Conservation (phyloP, 2,113 vertebrate species). For the Phalacrocorax carbo region DNA sequence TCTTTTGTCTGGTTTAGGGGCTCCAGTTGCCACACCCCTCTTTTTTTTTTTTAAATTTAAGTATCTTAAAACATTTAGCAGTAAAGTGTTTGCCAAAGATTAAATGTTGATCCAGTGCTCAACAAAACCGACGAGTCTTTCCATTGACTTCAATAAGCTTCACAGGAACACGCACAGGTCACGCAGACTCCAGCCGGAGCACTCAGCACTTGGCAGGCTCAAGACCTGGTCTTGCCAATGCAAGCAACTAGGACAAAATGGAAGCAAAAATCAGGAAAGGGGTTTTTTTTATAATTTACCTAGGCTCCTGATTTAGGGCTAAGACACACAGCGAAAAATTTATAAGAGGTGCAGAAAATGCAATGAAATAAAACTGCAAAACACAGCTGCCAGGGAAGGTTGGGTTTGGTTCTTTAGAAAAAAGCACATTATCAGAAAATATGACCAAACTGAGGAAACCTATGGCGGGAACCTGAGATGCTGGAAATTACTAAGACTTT, state of each 20-base stretch:
- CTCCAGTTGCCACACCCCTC: not conserved
- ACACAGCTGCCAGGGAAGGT: not conserved
- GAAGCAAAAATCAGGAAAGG: not conserved
- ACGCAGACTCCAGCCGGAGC: not conserved
- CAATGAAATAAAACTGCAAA: not conserved
- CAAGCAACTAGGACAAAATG: not conserved
- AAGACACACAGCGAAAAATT: not conserved
- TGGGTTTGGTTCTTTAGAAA: not conserved
- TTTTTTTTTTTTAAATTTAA: not conserved
- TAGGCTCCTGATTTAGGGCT: not conserved
- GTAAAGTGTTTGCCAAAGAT: not conserved
- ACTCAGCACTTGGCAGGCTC: not conserved
- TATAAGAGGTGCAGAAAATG: not conserved
- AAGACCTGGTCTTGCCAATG: not conserved
- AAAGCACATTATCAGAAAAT: not conserved
- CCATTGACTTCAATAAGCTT: not conserved
- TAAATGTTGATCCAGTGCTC: not conserved
- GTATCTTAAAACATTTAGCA: not conserved
- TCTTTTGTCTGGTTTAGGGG: not conserved
- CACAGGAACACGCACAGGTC: not conserved
- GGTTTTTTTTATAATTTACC: not conserved
- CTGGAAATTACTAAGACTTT: not conserved
- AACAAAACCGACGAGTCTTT: not conserved
- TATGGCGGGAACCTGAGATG: not conserved
- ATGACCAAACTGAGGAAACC: not conserved